Conservation (phyloP, 1,140 invertebrate species). For the Drosophila ogumai region DNA sequence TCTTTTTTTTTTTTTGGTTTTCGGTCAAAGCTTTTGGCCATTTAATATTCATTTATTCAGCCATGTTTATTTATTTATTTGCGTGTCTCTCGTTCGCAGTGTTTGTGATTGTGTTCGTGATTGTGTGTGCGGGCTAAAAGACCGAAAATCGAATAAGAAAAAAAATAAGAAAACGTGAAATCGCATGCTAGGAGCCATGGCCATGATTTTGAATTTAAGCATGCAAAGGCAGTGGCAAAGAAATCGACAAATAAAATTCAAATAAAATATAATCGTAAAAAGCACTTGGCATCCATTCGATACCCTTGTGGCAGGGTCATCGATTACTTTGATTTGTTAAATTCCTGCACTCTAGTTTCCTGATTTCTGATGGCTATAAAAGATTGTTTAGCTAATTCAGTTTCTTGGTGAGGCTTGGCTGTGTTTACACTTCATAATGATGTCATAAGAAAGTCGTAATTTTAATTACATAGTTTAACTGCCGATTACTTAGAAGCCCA, state of each 20-base stretch:
- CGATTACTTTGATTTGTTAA: conserved; percentile 24
- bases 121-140: conserved; percentile 35
- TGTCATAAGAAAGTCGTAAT: conserved; percentile 12
- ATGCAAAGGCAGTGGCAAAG: conserved; percentile 42
- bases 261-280: conserved; percentile 49
- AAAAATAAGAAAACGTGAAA: conserved; percentile 65
- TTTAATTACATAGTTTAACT: conserved; percentile 2
- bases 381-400: not conserved
- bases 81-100: conserved; percentile 42
- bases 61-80: conserved; percentile 78
- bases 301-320: conserved; percentile 47
- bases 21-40: conserved; percentile 56
- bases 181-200: conserved; percentile 75
- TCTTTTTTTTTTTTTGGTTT: conserved; percentile 22
- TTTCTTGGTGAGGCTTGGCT: not conserved
- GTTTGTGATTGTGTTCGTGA: conserved; percentile 31
- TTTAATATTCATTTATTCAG: conserved; percentile 83
- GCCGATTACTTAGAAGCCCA: not conserved
- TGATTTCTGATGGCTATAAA: not conserved
- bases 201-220: conserved; percentile 78
- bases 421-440: not conserved
- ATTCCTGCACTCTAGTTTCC: conserved; percentile 6
- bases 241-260: conserved; percentile 36
- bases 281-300: conserved; percentile 66
- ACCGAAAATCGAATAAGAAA: conserved; percentile 34